Evolutionary conservation across 2,797 vertebrate species (phyloP), one percentile per base, ranked within the genome.

Genomic region (Crocodylus rhombifer): DNA sequence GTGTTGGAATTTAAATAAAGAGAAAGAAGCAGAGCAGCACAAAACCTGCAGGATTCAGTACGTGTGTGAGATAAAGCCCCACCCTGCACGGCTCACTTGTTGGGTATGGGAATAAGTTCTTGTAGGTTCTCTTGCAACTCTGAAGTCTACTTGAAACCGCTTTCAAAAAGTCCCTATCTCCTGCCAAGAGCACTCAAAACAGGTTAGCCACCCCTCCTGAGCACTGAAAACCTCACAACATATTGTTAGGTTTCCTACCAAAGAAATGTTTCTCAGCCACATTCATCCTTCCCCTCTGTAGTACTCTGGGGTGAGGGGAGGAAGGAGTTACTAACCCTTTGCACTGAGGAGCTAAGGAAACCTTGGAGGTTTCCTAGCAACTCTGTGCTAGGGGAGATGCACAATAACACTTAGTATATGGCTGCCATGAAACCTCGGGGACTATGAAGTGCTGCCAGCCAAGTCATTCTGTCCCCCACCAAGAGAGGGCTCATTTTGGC

Each of bases 1-100:
- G 42, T 69, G 74, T 84, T 90, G 86, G 77, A 90, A 92, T 93
- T 95, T 80, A 86, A 94, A 94, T 86, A 84, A 94, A 91, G 88
- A 88, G 92, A n/a, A 0, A 42, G 67, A 92, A 86, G 93, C 75
- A 56, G 80, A 73, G 80, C 1, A 0, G 57, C 73, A 93, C 82
- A n/a, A 55, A 28, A 4, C 4, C 78, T 92, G 87, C 74, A 96
- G 92, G 86, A 84, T 74, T 80, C 1, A 0, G 86, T 77, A 85
- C 3, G 1, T 77, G 89, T 86, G 82, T 92, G 84, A 89, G 77
- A 82, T 1, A 0, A 28, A 86, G 80, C 55, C 82, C 80, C 75
- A 75, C 89, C n/a, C 80, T 83, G 63, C 63, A 85, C 77, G 61
- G 87, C 77, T 42, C 67, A 75, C 4, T 64, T 0, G 0, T 58